Evolutionary conservation across 2,113 vertebrate genomes (phyloP), one percentile per base, ranked within the genome.

Genomic region (Saguinus midas): DNA sequence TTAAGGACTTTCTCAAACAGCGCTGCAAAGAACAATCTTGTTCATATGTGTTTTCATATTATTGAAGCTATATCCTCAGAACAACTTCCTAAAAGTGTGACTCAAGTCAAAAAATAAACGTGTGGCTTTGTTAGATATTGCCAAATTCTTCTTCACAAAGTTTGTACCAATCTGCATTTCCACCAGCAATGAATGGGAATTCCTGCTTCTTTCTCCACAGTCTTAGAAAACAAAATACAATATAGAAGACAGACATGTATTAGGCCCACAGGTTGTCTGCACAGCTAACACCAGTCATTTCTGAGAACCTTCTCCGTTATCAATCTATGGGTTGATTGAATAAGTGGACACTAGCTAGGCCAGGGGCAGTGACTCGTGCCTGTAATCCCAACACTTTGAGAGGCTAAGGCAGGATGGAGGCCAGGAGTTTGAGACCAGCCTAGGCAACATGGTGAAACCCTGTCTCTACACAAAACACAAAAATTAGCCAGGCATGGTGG

Each of bases 111-210:
- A 70, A 87, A 87, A 76, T 90, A 70, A 91, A 52, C 20, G 20
- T 25, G 55, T 91, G 83, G 29, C 88, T 95, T 91, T 79, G 76
- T 55, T 72, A 76, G 61, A 61, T 45, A 23, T 57, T 86, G 84
- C n/a, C 83, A 92, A 37, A 90, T 72, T 87, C 68, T 3, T 21
- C 85, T 83, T 90, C 37, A 48, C 48, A 75, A 43, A 32, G 79
- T 45, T 23, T 76, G 35, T 78, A 50, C 48, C 40, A 87, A 58
- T 86, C 93, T 95, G 27, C 75, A 61, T 95, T 94, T 91, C 55
- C 32, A 61, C 48, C 35, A 85, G 55, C 85, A 84, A 40, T 89
- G 57, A 84, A 81, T 40, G 64, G 50, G n/a, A 45, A 27, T 55
- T 76, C 32, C 66, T 64, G 10, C 23, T 29, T 76, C 73, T 72